phyloP scores from a whole-genome alignment of 2,113 vertebrate genomes.

The Merops nubicus region DNA sequence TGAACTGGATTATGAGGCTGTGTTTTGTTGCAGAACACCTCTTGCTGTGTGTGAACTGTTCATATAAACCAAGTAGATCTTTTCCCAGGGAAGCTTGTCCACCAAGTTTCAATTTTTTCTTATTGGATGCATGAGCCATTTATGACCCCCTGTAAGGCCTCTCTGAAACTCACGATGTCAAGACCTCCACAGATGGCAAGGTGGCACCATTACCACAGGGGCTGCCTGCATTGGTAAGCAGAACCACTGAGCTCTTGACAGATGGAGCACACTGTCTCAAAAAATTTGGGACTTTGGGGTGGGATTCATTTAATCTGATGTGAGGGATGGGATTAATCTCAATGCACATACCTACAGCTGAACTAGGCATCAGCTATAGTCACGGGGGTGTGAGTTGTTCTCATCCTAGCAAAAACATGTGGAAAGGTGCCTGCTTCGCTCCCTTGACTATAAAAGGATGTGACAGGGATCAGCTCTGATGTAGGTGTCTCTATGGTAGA shows the following conservation, averaged over 20 bases:
- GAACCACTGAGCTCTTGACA: background rate
- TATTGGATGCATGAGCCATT: background rate
- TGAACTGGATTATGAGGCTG: background rate
- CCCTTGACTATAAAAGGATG: background rate
- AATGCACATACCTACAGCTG: background rate
- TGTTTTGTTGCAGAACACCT: slow-evolving; percentile 26
- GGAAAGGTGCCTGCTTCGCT: background rate
- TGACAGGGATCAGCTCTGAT: background rate
- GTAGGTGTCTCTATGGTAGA: background rate
- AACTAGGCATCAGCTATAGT: background rate
- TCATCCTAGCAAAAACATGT: background rate
- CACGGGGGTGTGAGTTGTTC: background rate
- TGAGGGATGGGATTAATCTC: background rate
- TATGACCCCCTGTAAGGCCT: background rate
- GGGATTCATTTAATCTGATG: background rate
- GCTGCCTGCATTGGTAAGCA: background rate
- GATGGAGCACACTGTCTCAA: background rate
- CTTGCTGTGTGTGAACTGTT: slow-evolving; percentile 41
- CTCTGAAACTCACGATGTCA: background rate
- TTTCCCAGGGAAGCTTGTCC: slow-evolving; percentile 24
- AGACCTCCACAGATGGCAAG: background rate
- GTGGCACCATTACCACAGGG: background rate
- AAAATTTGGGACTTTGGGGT: background rate
- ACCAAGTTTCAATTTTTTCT: slow-evolving; percentile 26
- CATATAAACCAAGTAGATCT: slow-evolving; percentile 4